Conservation (phyloP, 1,140 invertebrate species). For the Kradibia gibbosae region DNA sequence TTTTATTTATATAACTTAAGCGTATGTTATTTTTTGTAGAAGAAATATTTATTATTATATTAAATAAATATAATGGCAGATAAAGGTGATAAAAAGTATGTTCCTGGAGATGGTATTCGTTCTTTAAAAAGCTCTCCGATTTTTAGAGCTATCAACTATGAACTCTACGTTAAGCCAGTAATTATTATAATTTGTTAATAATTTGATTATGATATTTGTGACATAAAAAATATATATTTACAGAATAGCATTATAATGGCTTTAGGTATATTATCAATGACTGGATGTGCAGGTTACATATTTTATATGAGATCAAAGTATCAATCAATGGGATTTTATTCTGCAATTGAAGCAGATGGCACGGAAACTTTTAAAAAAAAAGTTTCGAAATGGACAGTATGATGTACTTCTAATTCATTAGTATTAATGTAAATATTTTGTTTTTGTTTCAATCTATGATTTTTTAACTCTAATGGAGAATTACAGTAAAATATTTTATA, state of each 20-base stretch:
- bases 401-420: neutral
- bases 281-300: constrained; percentile 79
- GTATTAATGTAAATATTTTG: neutral
- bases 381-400: constrained; percentile 83
- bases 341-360: constrained; percentile 82
- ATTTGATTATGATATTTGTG: constrained; percentile 35
- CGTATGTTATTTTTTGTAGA: too few relatives aligned
- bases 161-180: constrained; percentile 88
- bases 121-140: constrained; percentile 80
- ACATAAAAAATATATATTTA: constrained; percentile 65
- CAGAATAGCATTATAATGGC: constrained; percentile 88
- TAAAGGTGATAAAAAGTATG: constrained; percentile 55
- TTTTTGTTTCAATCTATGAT: neutral
- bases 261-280: constrained; percentile 79
- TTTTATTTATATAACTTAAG: too few relatives aligned
- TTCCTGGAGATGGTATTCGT: constrained; percentile 84
- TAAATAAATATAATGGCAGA: constrained; percentile 53
- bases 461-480: neutral
- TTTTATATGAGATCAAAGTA: constrained; percentile 86
- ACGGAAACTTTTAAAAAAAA: constrained; percentile 81
- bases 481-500: neutral
- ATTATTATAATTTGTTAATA: constrained; percentile 55
- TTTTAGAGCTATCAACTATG: constrained; percentile 86
- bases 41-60: neutral
- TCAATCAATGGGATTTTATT: constrained; percentile 83